A percentile compares a stretch with the other conserved stretches of the same genome.
phyloP scores from a whole-genome alignment of 2,888 invertebrate species.

The Eustalomyia histrio region DNA sequence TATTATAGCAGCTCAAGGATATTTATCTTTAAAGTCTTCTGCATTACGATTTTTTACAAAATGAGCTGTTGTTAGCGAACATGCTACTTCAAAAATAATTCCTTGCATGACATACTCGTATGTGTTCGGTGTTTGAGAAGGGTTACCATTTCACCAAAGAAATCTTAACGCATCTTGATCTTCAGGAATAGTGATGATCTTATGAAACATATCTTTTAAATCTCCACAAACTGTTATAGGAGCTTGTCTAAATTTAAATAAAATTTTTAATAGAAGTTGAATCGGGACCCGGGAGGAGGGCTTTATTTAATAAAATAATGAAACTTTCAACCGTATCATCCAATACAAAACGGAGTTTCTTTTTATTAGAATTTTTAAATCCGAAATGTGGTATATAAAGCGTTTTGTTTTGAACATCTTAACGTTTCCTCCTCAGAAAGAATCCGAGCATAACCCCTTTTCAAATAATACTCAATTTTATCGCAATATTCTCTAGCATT shows the following conservation, averaged over 20 bases:
- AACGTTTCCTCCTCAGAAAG: constrained; percentile 4
- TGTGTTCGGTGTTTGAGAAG: constrained; percentile 26
- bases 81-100: constrained; percentile 67
- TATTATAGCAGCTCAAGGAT: constrained; percentile 55
- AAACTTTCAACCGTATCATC: too few relatives aligned
- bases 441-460: constrained; percentile 50
- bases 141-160: constrained; percentile 15
- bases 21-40: constrained; percentile 33
- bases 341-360: too few relatives aligned
- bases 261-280: too few relatives aligned
- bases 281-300: too few relatives aligned
- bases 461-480: constrained; percentile 40
- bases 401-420: constrained; percentile 25
- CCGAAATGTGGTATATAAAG: constrained; percentile 70
- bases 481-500: constrained; percentile 24
- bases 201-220: too few relatives aligned
- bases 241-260: too few relatives aligned
- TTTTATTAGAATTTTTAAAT: constrained; percentile 66
- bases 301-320: too few relatives aligned
- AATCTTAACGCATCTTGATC: constrained; percentile 69
- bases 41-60: constrained; percentile 65
- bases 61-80: constrained; percentile 63
- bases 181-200: constrained; percentile 67
- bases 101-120: constrained; percentile 64
- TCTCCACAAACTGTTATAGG: too few relatives aligned